Evolutionary conservation across 1,140 invertebrate species (phyloP).

Genomic region (Anastrepha ludens): DNA sequence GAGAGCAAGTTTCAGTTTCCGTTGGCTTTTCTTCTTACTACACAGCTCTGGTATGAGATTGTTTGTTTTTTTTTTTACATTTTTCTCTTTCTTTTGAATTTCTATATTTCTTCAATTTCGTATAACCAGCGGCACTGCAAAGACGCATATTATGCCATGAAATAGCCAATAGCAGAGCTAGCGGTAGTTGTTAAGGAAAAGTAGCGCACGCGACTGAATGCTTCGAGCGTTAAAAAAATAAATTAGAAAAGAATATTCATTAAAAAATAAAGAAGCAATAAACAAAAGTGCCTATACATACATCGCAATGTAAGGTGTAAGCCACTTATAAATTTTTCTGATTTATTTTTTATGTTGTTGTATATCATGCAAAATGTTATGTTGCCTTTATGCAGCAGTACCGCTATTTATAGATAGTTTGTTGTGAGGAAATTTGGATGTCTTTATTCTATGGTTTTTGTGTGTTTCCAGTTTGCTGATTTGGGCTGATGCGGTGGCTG

Average conservation of each 20-base stretch:
- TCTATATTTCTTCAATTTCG: background rate
- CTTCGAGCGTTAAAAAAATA: background rate
- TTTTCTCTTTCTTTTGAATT: background rate
- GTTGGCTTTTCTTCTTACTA: conserved; percentile 4
- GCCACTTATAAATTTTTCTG: background rate
- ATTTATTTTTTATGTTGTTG: background rate
- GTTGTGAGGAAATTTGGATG: background rate
- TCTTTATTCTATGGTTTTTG: background rate
- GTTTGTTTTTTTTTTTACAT: too few species aligned
- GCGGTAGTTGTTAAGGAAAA: background rate
- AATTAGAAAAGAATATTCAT: background rate
- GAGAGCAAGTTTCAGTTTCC: conserved; percentile 48
- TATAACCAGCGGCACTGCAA: background rate
- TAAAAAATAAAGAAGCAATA: background rate
- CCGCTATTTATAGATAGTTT: background rate
- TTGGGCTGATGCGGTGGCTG: background rate
- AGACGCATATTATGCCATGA: background rate
- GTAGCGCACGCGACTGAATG: conserved; percentile 45
- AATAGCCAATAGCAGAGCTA: background rate
- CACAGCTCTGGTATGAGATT: background rate
- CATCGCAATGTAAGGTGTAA: background rate
- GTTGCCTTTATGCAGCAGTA: conserved; percentile 3
- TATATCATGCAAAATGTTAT: background rate
- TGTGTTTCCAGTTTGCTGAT: background rate
- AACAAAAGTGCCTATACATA: conserved; percentile 8